Evolutionary conservation across 2,797 vertebrate species (phyloP).

Genomic region (Syndactyla subalaris): DNA sequence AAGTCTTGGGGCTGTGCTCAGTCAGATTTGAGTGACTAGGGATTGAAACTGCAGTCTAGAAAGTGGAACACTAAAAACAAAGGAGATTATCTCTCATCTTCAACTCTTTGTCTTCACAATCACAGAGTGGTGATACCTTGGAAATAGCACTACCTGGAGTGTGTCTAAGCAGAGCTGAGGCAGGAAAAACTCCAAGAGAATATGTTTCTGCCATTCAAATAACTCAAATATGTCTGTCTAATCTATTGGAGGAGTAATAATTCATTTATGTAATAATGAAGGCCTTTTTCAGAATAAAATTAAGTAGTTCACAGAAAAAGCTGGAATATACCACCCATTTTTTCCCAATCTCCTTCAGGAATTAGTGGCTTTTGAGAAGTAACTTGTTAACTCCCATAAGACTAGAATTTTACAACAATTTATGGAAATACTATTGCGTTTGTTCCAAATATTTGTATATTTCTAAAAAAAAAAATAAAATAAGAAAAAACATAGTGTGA

Average conservation of each 20-base stretch:
- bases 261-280: background rate
- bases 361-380: background rate
- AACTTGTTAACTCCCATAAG: background rate
- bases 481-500: rapidly evolving
- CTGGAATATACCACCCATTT: background rate
- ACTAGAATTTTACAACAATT: background rate
- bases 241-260: background rate
- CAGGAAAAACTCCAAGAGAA: background rate
- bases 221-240: background rate
- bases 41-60: background rate
- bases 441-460: background rate
- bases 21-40: background rate
- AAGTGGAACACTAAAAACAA: background rate
- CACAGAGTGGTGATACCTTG: background rate
- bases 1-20: background rate
- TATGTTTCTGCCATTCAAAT: background rate
- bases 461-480: background rate
- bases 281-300: background rate
- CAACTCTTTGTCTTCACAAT: background rate
- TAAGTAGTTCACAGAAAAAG: background rate
- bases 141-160: background rate
- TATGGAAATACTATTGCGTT: background rate
- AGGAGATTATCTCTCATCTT: background rate
- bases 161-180: background rate
- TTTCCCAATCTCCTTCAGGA: background rate